Percentiles rank a stretch among this genome's conserved stretches.
phyloP scores from a whole-genome alignment of 2,888 invertebrate species.

The Pyrochroa serraticornis region DNA sequence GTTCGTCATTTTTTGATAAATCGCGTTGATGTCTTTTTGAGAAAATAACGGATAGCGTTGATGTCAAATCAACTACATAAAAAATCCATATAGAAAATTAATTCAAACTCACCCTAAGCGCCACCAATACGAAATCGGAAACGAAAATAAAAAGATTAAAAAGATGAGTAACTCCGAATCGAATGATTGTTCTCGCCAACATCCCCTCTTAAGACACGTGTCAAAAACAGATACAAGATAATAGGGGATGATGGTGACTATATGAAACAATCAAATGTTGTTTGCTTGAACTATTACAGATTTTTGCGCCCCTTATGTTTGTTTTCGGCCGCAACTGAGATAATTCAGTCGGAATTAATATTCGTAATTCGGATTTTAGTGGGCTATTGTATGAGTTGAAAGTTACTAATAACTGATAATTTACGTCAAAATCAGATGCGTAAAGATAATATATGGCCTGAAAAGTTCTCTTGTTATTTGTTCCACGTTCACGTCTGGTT shows the following conservation, averaged over 20 bases:
- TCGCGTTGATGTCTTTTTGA: conserved; percentile 20
- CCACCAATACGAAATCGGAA: conserved; percentile 43
- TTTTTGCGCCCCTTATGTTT: conserved; percentile 33
- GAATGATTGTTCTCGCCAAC: conserved; percentile 47
- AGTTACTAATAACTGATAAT: too few species aligned
- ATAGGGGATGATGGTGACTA: conserved; percentile 44
- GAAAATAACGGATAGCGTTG: conserved; percentile 11
- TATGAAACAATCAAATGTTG: conserved; percentile 47
- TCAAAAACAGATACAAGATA: conserved; percentile 47
- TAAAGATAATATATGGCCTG: background rate
- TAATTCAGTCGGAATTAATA: background rate
- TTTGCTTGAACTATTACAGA: conserved; percentile 49
- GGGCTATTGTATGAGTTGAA: too few species aligned
- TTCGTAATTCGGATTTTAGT: too few species aligned
- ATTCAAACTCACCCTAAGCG: conserved; percentile 41
- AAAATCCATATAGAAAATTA: conserved; percentile 51
- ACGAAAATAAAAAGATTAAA: conserved; percentile 52
- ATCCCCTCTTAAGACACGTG: conserved; percentile 47
- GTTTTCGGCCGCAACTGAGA: background rate
- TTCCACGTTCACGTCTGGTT: background rate
- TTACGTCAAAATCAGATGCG: too few species aligned
- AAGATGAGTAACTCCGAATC: conserved; percentile 51
- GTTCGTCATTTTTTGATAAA: conserved; percentile 9
- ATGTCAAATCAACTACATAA: conserved; percentile 40
- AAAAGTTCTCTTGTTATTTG: background rate